phyloP scores from a whole-genome alignment of 2,113 vertebrate species.

The Hylia prasina region DNA sequence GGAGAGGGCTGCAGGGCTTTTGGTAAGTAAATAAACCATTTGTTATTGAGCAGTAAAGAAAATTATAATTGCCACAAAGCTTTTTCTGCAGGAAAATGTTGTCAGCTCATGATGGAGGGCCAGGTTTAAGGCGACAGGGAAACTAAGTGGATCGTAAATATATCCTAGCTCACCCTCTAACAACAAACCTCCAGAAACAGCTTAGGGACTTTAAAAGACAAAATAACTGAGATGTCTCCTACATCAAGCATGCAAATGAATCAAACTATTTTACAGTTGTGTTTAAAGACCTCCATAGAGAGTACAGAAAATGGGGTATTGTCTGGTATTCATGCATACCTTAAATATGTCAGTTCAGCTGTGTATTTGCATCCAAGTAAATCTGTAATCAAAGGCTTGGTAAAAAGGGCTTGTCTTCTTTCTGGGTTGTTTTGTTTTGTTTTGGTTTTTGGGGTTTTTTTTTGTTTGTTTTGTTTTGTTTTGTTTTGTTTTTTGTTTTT shows the following conservation, averaged over 20 bases:
- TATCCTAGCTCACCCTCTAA: not conserved
- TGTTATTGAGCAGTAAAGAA: not conserved
- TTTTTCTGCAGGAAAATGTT: not conserved
- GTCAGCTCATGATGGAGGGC: rapidly evolving
- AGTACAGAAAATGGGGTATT: not conserved
- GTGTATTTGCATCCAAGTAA: not conserved
- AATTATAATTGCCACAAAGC: not conserved
- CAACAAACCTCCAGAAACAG: not conserved
- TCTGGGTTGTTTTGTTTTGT: too few relatives aligned
- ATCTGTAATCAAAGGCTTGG: not conserved
- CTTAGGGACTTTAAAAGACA: not conserved
- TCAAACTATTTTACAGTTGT: not conserved
- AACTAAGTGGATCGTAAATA: not conserved
- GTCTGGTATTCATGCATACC: not conserved
- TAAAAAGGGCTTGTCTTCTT: not conserved
- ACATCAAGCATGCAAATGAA: not conserved
- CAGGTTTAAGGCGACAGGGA: not conserved
- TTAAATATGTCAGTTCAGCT: not conserved
- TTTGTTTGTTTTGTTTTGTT: too few relatives aligned
- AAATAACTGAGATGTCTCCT: not conserved
- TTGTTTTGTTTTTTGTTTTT: not conserved
- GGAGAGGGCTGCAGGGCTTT: not conserved
- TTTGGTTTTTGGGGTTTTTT: too few relatives aligned
- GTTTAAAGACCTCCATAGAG: not conserved
- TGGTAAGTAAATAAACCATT: not conserved